Evolutionary conservation across 2,888 invertebrate species (phyloP), one percentile per base, ranked within the genome.

Genomic region (Diogma glabrata): DNA sequence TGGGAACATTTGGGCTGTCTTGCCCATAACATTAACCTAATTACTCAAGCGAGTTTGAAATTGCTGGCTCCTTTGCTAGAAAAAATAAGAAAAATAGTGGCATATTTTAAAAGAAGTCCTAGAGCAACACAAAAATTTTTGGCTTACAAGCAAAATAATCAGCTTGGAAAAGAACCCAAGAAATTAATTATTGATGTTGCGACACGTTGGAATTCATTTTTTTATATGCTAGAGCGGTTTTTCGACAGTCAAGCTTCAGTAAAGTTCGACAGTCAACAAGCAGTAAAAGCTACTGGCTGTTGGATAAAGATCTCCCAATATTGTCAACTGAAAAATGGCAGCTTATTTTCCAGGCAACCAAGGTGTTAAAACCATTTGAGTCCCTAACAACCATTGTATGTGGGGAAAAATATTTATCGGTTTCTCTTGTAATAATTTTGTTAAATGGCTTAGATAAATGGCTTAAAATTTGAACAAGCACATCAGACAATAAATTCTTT

Each of bases 111-210:
- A 53, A 54, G 57, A 50, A 62, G 60, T 48, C 26, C 54, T 51
- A 8, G 24, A 38, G 43, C 59, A 48, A 49, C 58, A 28, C 49
- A 56, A 36, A 57, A 62, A 55, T 52, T 60, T 71, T 61, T 58
- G 71, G 17, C 66, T 12, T 43, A 50, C 14, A 24, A 49, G 12
- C 5, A 4, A 43, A 43, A 43, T 12, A 49, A 38, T 16, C 5
- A 19, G 1, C 23, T 12, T 26, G 19, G 9, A 20, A 22, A 19
- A 10, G 4, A 28, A 7, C 20, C 45, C 3, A 50, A 50, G 20
- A 45, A 45, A 14, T n/a, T 50, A 19, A 45, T 50, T 22, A 8
- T 28, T 12, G 50, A 50, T 45, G 43, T 50, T 1, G 10, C 20
- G 3, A 50, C 50, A 1, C 17, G 50, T 6, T 45, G 50, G 50